Conservation (phyloP, 2,113 vertebrate species). For the Seriola dumerili region DNA sequence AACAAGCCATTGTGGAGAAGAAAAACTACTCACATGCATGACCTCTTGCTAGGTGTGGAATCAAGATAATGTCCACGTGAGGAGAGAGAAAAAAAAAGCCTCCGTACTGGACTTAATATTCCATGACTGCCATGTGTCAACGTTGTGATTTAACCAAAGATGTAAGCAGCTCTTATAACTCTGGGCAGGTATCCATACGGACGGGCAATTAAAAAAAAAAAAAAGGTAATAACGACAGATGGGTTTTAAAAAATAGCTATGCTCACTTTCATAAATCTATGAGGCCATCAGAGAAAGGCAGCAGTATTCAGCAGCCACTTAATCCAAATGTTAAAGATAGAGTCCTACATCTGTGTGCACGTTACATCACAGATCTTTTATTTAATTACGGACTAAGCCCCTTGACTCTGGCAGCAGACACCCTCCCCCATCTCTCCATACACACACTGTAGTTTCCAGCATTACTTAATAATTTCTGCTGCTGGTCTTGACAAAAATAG, state of each 20-base stretch:
- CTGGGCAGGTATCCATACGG: not conserved
- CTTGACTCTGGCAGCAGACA: constrained; percentile 42
- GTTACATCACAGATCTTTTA: constrained; percentile 47
- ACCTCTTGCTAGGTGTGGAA: not conserved
- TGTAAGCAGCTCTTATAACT: not conserved
- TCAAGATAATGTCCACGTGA: constrained; percentile 6
- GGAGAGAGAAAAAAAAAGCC: constrained; percentile 5
- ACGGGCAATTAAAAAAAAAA: constrained; percentile 15
- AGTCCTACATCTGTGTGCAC: constrained; percentile 3
- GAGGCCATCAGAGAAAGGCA: constrained; percentile 8
- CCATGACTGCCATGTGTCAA: not conserved
- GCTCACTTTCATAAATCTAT: constrained; percentile 25
- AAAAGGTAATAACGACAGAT: constrained; percentile 20
- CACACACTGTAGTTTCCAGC: not conserved
- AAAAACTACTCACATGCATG: not conserved
- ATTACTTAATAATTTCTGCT: constrained; percentile 5
- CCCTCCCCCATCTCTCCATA: constrained; percentile 19
- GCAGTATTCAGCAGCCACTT: constrained; percentile 53
- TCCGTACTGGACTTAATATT: not conserved
- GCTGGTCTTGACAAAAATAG: constrained; percentile 19
- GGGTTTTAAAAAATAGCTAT: constrained; percentile 9
- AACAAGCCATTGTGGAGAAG: constrained; percentile 2
- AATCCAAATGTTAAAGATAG: constrained; percentile 41
- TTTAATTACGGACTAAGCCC: constrained; percentile 50
- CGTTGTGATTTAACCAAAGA: constrained; percentile 8